Evolutionary conservation across 2,113 vertebrate species (phyloP).

Genomic region (Amphiprion percula): DNA sequence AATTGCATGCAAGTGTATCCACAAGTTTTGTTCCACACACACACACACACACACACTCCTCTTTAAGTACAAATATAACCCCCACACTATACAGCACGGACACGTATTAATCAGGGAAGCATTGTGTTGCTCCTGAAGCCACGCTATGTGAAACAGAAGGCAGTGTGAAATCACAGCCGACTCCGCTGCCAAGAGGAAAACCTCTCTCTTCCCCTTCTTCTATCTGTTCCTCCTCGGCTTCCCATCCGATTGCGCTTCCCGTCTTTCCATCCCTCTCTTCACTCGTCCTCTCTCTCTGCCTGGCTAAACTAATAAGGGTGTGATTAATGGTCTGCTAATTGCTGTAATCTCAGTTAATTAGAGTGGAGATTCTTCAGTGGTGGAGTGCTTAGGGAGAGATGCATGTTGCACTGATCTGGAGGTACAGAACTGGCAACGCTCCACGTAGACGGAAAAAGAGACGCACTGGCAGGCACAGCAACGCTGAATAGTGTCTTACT

Average conservation of each 20-base stretch:
- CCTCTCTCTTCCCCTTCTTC: slow-evolving; percentile 29
- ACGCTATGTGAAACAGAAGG: slow-evolving; percentile 50
- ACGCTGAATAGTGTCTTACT: slow-evolving; percentile 7
- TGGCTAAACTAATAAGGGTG: slow-evolving; percentile 85
- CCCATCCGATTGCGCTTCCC: slow-evolving; percentile 42
- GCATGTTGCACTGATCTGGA: slow-evolving; percentile 72
- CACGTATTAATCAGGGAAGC: slow-evolving; percentile 37
- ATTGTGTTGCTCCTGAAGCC: slow-evolving; percentile 69
- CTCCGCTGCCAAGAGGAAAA: slow-evolving; percentile 52
- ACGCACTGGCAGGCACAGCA: slow-evolving; percentile 5
- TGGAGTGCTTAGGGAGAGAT: slow-evolving; percentile 69
- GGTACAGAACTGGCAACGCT: slow-evolving; percentile 56
- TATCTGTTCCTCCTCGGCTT: slow-evolving; percentile 21
- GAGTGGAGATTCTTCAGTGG: slow-evolving; percentile 79
- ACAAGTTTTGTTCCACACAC: slow-evolving; percentile 1
- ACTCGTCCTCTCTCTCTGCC: slow-evolving; percentile 64
- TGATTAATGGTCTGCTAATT: slow-evolving; percentile 87
- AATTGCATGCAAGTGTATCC: slow-evolving; percentile 10
- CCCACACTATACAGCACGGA: slow-evolving; percentile 8
- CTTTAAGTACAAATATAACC: slow-evolving; percentile 13
- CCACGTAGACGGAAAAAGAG: slow-evolving; percentile 26
- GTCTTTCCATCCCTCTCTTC: slow-evolving; percentile 58
- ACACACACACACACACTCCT: slow-evolving; percentile 2
- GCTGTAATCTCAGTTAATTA: slow-evolving; percentile 85
- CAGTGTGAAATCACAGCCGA: slow-evolving; percentile 54